Percentiles rank a stretch among this genome's conserved stretches.
phyloP scores from a whole-genome alignment of 2,797 vertebrate species.

The Intellagama lesueurii region DNA sequence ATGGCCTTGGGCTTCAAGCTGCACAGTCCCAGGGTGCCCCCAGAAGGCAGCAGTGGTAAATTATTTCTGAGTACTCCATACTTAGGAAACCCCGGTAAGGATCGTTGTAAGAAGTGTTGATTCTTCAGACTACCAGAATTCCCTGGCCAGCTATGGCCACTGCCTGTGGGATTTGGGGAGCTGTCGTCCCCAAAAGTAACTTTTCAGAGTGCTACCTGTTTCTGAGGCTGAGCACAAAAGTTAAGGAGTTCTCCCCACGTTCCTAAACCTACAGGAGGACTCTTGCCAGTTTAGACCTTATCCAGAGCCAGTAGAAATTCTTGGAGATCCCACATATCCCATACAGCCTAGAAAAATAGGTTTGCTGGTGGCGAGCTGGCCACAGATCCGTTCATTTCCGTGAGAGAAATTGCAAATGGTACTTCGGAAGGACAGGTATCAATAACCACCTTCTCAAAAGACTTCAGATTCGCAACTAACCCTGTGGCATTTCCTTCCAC shows the following conservation, averaged over 20 bases:
- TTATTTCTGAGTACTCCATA: too few relatives aligned
- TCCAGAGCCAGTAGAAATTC: background rate
- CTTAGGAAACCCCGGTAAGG: too few relatives aligned
- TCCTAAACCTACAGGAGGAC: background rate
- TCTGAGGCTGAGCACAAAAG: background rate
- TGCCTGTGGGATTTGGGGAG: too few relatives aligned
- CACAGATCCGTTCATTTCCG: background rate
- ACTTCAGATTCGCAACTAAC: constrained; percentile 1
- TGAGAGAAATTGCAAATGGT: background rate
- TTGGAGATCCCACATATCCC: background rate
- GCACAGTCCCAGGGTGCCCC: too few relatives aligned
- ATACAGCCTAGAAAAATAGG: background rate
- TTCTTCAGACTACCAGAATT: too few relatives aligned
- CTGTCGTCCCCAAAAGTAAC: too few relatives aligned
- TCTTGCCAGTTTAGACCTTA: background rate
- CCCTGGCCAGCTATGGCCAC: too few relatives aligned
- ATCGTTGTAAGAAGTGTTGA: too few relatives aligned
- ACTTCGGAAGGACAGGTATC: background rate
- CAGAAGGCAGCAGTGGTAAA: too few relatives aligned
- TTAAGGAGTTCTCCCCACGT: background rate
- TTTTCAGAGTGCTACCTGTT: too few relatives aligned
- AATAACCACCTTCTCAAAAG: background rate
- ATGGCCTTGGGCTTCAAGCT: too few relatives aligned
- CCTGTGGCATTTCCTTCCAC: constrained; percentile 36
- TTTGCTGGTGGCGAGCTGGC: background rate